phyloP scores from a whole-genome alignment of 2,113 vertebrate genomes.

The Cyprinus carpio region DNA sequence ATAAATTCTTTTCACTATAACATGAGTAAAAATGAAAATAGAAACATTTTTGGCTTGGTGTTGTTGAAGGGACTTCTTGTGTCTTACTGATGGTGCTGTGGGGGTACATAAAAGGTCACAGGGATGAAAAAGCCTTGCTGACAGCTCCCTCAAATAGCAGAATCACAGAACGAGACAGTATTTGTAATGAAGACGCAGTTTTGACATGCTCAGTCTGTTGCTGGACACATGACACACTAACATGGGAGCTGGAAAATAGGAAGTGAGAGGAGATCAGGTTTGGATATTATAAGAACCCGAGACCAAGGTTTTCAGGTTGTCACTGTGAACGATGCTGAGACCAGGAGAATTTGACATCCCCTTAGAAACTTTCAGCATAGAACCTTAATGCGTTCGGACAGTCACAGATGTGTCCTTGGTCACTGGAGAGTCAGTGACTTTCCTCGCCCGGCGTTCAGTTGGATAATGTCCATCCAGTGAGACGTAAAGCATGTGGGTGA shows the following conservation, averaged over 20 bases:
- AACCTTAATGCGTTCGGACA: conserved; percentile 61
- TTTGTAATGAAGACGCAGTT: conserved; percentile 32
- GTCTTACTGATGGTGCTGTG: neutral
- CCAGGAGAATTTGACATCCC: conserved; percentile 47
- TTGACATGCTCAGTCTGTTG: conserved; percentile 40
- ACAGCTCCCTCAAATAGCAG: conserved; percentile 11
- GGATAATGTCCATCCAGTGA: conserved; percentile 20
- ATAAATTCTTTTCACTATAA: neutral
- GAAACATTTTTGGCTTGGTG: neutral
- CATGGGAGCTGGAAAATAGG: neutral
- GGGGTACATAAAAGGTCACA: neutral
- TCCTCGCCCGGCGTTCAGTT: conserved; percentile 31
- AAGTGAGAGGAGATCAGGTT: conserved; percentile 39
- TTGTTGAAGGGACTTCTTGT: neutral
- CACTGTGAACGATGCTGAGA: conserved; percentile 45
- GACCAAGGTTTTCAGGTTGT: conserved; percentile 45
- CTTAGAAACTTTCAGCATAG: conserved; percentile 20
- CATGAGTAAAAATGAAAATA: neutral
- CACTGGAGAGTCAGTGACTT: conserved; percentile 56
- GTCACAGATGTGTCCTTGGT: conserved; percentile 58
- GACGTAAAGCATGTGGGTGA: conserved; percentile 33
- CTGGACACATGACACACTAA: conserved; percentile 31
- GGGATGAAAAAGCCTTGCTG: neutral
- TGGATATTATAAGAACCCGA: conserved; percentile 49
- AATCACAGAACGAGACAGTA: neutral